Evolutionary conservation across 2,797 vertebrate genomes (phyloP).

Genomic region (Pogoniulus pusillus): DNA sequence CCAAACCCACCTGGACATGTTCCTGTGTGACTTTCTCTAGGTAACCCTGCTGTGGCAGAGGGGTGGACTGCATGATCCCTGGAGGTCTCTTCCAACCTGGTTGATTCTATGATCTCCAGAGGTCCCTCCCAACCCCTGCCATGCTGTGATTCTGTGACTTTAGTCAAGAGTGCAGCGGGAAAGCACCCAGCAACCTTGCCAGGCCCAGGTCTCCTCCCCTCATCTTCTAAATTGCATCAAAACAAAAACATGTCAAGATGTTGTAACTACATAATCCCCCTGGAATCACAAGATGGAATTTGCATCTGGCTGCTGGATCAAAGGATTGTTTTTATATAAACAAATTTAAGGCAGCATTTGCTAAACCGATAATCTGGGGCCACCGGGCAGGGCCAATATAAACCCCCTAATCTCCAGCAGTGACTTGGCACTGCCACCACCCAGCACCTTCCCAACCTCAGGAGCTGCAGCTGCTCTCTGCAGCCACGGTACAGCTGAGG

Average conservation of each 20-base stretch:
- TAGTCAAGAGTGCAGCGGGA: neutral
- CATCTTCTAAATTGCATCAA: slow-evolving; percentile 13
- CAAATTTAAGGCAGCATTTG: slow-evolving; percentile 17
- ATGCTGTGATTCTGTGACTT: too few species aligned
- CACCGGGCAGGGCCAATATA: neutral
- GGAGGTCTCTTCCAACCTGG: too few species aligned
- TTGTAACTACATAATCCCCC: slow-evolving; percentile 48
- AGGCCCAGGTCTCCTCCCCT: neutral
- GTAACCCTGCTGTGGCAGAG: too few species aligned
- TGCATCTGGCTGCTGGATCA: slow-evolving; percentile 61
- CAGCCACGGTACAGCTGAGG: fast-evolving
- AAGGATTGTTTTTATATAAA: slow-evolving; percentile 70
- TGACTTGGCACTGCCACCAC: neutral
- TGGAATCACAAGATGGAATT: slow-evolving; percentile 57
- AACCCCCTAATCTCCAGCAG: neutral
- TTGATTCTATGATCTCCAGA: too few species aligned
- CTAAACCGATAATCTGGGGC: slow-evolving; percentile 51
- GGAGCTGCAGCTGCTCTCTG: neutral
- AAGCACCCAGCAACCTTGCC: neutral
- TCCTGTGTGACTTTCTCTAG: too few species aligned
- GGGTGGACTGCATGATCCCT: too few species aligned
- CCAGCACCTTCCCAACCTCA: neutral
- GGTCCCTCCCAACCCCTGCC: too few species aligned
- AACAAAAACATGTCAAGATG: slow-evolving; percentile 43
- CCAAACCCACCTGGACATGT: too few species aligned